Conservation (phyloP, 2,888 invertebrate genomes). For the Aphodius sticticus region DNA sequence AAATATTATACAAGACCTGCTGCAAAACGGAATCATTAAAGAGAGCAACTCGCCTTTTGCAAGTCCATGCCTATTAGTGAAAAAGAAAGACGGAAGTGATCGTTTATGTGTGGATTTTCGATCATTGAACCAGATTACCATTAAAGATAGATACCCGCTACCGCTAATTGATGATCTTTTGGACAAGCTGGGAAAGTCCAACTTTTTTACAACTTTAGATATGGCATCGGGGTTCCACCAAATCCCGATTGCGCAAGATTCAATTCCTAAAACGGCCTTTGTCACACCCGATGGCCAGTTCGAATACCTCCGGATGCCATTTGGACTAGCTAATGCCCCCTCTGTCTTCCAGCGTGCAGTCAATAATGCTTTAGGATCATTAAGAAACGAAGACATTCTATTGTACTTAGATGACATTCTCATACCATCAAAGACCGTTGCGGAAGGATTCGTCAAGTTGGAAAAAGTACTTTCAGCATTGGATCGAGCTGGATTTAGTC, state of each 20-base stretch:
- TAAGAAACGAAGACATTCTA: conserved; percentile 18
- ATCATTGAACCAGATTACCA: conserved; percentile 45
- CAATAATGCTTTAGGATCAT: conserved; percentile 28
- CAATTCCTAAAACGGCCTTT: conserved; percentile 42
- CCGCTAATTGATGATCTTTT: conserved; percentile 48
- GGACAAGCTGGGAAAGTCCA: conserved; percentile 42
- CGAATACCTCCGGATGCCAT: conserved; percentile 51
- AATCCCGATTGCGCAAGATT: conserved; percentile 46
- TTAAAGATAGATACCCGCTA: conserved; percentile 48
- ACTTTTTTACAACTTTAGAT: conserved; percentile 47
- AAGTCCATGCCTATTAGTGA: conserved; percentile 39
- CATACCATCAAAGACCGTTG: conserved; percentile 33
- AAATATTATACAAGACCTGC: conserved; percentile 36
- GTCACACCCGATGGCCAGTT: conserved; percentile 42
- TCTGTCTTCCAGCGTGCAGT: conserved; percentile 46
- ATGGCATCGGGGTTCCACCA: conserved; percentile 49
- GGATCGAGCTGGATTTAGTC: too few relatives aligned
- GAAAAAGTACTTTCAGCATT: conserved; percentile 29
- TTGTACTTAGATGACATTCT: conserved; percentile 42
- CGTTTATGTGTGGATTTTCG: conserved; percentile 46
- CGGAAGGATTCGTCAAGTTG: conserved; percentile 30
- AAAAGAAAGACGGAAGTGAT: conserved; percentile 37
- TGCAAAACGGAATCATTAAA: conserved; percentile 32
- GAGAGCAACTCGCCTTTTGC: conserved; percentile 40
- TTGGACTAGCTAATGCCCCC: conserved; percentile 53